Conservation (phyloP, 30 jellyfish, hydroid and myxozoan species). For the Cassiopea xamachana region DNA sequence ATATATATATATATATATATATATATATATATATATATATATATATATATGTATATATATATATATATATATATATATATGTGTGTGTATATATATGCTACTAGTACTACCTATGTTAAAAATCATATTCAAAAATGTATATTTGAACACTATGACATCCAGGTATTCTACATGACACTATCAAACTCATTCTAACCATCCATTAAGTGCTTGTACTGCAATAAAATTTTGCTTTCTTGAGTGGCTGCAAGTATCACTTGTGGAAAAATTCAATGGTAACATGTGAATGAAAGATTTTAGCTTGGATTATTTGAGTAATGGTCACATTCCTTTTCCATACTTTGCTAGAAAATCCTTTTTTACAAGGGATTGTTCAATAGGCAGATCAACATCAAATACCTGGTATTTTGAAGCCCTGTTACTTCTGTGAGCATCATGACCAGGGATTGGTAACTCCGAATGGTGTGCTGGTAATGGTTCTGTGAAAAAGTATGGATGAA, state of each 20-base stretch:
- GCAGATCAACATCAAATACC: conserved; percentile 88
- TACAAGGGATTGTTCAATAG: conserved; percentile 79
- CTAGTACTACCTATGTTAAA: too few species aligned
- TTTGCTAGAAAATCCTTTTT: conserved; percentile 74
- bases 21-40: too few species aligned
- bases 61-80: too few species aligned
- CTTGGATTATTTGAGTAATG: not conserved
- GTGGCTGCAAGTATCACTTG: not conserved
- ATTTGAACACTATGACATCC: too few species aligned
- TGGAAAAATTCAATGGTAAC: not conserved
- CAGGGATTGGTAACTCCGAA: conserved; percentile 86
- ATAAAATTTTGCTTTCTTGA: not conserved
- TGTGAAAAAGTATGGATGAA: conserved; percentile 88
- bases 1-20: too few species aligned
- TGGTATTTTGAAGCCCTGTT: conserved; percentile 50
- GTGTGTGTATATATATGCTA: too few species aligned
- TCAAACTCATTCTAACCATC: too few species aligned
- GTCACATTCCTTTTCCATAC: conserved; percentile 53
- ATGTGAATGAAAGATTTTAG: too few species aligned
- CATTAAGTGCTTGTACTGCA: too few species aligned
- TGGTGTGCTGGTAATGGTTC: conserved; percentile 95
- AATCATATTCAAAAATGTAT: too few species aligned
- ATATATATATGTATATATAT: too few species aligned
- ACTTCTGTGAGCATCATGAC: conserved; percentile 63
- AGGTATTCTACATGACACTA: too few species aligned